Base-by-base conservation (phyloP, 30 jellyfish, hydroid and myxozoan species). In the Rhopilema esculentum region DNA sequence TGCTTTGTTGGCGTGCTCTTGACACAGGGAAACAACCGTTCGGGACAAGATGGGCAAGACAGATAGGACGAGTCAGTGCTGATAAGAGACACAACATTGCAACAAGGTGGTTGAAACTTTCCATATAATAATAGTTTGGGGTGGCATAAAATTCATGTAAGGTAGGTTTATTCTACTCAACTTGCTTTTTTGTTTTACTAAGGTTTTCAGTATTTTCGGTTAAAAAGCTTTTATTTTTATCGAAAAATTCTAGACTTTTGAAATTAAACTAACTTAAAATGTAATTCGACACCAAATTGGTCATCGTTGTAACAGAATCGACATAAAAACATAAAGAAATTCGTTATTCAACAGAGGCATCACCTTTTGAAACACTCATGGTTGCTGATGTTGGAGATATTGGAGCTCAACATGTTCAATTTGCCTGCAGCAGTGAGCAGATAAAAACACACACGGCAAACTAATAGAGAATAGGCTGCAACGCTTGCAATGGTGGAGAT, bases 1-100 rank as follows among this genome's bases (percentile, higher is more conserved):
- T 92, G 98, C 80, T 92, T 85, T 53, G 94, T 85, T 73, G 98
- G 98, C 1, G 91, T 86, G 53, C 98, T 0, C 49, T 85, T 25
- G 98, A 92, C 73, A 88, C 88, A 51, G 98, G 98, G 1, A 52
- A 93, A 48, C 33, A 85, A 86, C 83, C 61, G 98, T 26, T 67
- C 97, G 98, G 98, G 17, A 52, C 94, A 33, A 71, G 98, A 28
- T 30, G 86, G 61, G 98, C 98, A 75, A 27, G 97, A 53, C 92
- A 68, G 26, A 92, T 24, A 90, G 98, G 30, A 73, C 92, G 98
- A 92, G 66, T 92, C 98, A 27, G 97, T 82, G 48, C 57, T 92
- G 79, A 63, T 92, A 4, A 27, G 98, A 80, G 70, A 73, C 68
- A 22, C 75, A 92, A 92, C 83, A 74, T 72, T 32, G 98, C 89